Evolutionary conservation across 2,113 vertebrate species (phyloP), one percentile per base, ranked within the genome.

Genomic region (Tonatia bakeri): DNA sequence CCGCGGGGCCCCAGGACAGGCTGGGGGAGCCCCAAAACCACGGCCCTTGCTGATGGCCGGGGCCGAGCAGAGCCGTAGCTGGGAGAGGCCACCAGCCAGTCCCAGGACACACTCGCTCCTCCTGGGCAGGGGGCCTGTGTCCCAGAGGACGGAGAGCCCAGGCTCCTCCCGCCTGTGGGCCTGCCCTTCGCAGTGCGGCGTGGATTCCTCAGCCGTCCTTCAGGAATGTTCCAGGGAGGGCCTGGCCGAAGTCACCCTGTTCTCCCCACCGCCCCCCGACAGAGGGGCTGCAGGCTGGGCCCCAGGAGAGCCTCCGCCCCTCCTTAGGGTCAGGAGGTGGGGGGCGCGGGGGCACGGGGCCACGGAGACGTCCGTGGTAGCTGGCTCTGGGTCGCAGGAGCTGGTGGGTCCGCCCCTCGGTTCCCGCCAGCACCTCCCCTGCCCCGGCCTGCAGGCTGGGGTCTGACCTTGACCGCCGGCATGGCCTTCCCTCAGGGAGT

Each of bases 211-310:
- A 59, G 24, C 61, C 31, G 3, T 13, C 38, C 50, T 38, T 17
- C 40, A 3, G 65, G 19, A 38, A 50, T 20, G 20, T 24, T 19
- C 9, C 1, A 0, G 9, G 19, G 59, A 52, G 31, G 19, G 5
- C 28, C 22, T 33, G 43, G 14, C 5, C 36, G 10, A 2, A 0
- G 47, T 4, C 17, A 0, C 7, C 45, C 59, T 0, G 0, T n/a
- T 67, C 64, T 67, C 56, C 56, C 56, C 56, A 26, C 8, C 56
- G 7, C 20, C 54, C 54, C 22, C 54, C 7, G 7, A 7, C 54
- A 56, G 54, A 26, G 56, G 56, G 24, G 56, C 56, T 59, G 61
- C 19, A 54, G 52, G 52, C 22, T 5, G 1, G 54, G n/a, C 40
- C 28, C 56, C 10, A 3, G 22, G 56, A 14, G 26, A 61, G 28